Evolutionary conservation across 2,113 vertebrate genomes (phyloP).

Genomic region (Crypturellus undulatus): DNA sequence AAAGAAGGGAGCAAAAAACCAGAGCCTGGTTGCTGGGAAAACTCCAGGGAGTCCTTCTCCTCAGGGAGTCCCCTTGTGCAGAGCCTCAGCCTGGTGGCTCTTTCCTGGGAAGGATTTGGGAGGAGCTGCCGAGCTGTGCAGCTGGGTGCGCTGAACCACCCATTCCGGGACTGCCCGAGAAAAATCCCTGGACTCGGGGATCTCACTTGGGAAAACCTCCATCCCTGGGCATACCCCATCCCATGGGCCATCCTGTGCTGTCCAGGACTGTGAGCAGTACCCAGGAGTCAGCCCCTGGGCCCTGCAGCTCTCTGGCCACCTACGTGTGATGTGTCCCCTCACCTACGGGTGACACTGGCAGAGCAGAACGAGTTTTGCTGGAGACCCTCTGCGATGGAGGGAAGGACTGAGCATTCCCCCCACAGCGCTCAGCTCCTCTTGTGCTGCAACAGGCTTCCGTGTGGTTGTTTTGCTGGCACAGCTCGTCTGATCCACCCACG

Average conservation of each 20-base stretch:
- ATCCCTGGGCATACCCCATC: too few relatives aligned
- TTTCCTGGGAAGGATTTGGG: not conserved
- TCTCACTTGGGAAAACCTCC: not conserved
- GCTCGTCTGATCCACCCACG: too few relatives aligned
- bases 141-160: not conserved
- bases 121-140: not conserved
- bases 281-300: too few relatives aligned
- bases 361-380: not conserved
- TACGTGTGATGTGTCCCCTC: too few relatives aligned
- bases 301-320: not conserved
- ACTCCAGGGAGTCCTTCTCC: not conserved
- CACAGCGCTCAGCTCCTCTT: not conserved
- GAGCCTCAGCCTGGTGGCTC: not conserved
- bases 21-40: not conserved
- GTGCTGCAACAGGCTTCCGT: not conserved
- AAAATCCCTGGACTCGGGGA: not conserved
- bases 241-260: not conserved
- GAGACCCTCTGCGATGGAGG: too few relatives aligned
- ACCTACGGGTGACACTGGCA: not conserved
- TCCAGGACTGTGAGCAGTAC: not conserved
- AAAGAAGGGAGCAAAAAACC: not conserved
- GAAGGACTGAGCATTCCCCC: not conserved
- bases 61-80: not conserved
- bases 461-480: fast-evolving
- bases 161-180: not conserved